A percentile compares a stretch with the other conserved stretches of the same genome.
Evolutionary conservation across 1,140 invertebrate genomes (phyloP).

Genomic region (Dinothrombium tinctorium): DNA sequence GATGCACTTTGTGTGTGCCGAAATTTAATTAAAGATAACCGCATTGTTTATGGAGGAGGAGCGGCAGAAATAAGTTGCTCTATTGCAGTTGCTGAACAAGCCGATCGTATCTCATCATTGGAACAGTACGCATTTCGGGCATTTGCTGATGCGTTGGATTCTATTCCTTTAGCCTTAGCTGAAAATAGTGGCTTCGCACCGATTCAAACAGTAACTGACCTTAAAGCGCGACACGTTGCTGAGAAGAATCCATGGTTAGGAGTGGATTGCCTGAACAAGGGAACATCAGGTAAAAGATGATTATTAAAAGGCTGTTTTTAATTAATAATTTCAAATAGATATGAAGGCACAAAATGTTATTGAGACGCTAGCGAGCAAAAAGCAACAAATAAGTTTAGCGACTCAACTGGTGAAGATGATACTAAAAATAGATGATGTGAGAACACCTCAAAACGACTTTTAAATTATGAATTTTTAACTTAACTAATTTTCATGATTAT

Average conservation of each 20-base stretch:
- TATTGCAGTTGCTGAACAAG: slow-evolving; percentile 59
- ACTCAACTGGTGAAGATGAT: slow-evolving; percentile 99
- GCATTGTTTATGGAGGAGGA: slow-evolving; percentile 91
- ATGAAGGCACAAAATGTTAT: slow-evolving; percentile 92
- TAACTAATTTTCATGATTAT: too few relatives aligned
- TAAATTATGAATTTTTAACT: too few relatives aligned
- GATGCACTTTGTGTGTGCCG: slow-evolving; percentile 93
- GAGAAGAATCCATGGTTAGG: slow-evolving; percentile 70
- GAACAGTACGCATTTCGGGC: slow-evolving; percentile 94
- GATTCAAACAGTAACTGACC: slow-evolving; percentile 69
- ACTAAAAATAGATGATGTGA: slow-evolving; percentile 94
- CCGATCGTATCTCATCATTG: slow-evolving; percentile 64
- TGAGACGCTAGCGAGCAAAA: slow-evolving; percentile 88
- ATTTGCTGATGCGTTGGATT: slow-evolving; percentile 85
- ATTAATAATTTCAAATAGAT: slow-evolving; percentile 37
- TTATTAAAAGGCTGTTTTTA: too few relatives aligned
- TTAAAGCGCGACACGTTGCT: slow-evolving; percentile 64
- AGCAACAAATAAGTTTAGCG: slow-evolving; percentile 85
- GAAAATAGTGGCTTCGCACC: slow-evolving; percentile 87
- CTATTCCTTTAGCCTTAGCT: slow-evolving; percentile 77
- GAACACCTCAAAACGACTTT: too few relatives aligned
- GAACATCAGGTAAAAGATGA: slow-evolving; percentile 46
- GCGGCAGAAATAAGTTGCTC: slow-evolving; percentile 87
- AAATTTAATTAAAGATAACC: slow-evolving; percentile 73
- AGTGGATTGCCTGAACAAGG: slow-evolving; percentile 76